phyloP scores from a whole-genome alignment of 2,888 invertebrate genomes.

The Parasteatoda lunata region DNA sequence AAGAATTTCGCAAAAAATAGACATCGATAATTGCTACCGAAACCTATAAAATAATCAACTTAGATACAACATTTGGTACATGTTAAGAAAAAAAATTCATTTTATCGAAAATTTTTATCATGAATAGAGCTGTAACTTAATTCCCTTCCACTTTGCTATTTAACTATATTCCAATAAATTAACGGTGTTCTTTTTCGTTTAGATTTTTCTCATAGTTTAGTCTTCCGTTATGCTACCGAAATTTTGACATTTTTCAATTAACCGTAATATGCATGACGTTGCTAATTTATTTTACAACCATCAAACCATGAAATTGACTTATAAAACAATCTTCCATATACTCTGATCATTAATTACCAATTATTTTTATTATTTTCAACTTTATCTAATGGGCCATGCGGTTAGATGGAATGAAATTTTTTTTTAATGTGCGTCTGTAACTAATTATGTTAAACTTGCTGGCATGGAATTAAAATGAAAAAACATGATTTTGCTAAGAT shows the following conservation, averaged over 20 bases:
- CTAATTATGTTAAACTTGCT: slow-evolving; percentile 1
- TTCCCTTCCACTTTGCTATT: background rate
- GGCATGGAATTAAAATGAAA: slow-evolving; percentile 21
- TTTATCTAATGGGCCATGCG: slow-evolving; percentile 12
- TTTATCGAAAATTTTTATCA: background rate
- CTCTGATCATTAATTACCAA: slow-evolving; percentile 50
- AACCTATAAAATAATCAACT: no score
- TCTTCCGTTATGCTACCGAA: background rate
- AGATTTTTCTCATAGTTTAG: no score
- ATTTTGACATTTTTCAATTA: slow-evolving; percentile 46
- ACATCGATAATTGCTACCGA: no score
- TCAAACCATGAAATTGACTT: slow-evolving; percentile 51
- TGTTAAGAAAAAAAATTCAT: background rate
- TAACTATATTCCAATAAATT: background rate
- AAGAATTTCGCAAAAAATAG: no score
- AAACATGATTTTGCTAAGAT: slow-evolving; percentile 26
- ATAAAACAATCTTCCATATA: slow-evolving; percentile 30
- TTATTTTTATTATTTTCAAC: slow-evolving; percentile 43
- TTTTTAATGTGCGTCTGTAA: background rate
- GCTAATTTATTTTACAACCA: slow-evolving; percentile 41
- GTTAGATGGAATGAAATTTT: slow-evolving; percentile 1
- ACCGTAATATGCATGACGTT: slow-evolving; percentile 29
- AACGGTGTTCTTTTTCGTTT: no score
- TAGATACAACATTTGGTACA: no score
- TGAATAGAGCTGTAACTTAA: background rate